Conservation (phyloP, 1,140 invertebrate species). For the Melitaea cinxia region DNA sequence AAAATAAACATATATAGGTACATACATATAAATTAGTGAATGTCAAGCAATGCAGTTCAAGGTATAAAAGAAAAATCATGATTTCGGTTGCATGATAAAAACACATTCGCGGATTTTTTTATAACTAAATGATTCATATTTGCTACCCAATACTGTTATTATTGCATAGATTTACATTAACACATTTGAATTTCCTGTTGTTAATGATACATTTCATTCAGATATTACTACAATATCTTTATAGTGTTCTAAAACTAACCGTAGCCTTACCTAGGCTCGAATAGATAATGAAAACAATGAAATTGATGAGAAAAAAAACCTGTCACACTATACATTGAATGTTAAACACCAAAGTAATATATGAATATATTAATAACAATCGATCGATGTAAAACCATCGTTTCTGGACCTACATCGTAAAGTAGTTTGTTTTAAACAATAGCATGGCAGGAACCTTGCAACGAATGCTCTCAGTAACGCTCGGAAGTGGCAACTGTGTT, state of each 20-base stretch:
- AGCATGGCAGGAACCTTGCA: slow-evolving; percentile 43
- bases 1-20: no score
- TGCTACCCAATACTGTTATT: no score
- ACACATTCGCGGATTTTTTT: not conserved
- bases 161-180: no score
- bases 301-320: slow-evolving; percentile 9
- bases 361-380: not conserved
- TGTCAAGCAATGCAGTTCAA: slow-evolving; percentile 18
- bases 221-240: no score
- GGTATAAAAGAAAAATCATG: slow-evolving; percentile 8
- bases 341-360: not conserved
- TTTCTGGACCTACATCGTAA: slow-evolving; percentile 10
- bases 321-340: slow-evolving; percentile 17
- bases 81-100: slow-evolving; percentile 6
- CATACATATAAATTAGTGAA: slow-evolving; percentile 23
- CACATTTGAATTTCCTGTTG: no score
- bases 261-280: slow-evolving; percentile 21
- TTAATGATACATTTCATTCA: no score
- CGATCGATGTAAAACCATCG: slow-evolving; percentile 16
- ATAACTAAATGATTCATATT: no score
- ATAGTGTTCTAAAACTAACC: not conserved
- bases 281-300: slow-evolving; percentile 30
- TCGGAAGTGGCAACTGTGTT: slow-evolving; percentile 48
- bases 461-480: slow-evolving; percentile 35
- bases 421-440: slow-evolving; percentile 36